Evolutionary conservation across 37 sponge, comb jelly and placozoan species (phyloP).

Genomic region (Chondrosia reniformis): DNA sequence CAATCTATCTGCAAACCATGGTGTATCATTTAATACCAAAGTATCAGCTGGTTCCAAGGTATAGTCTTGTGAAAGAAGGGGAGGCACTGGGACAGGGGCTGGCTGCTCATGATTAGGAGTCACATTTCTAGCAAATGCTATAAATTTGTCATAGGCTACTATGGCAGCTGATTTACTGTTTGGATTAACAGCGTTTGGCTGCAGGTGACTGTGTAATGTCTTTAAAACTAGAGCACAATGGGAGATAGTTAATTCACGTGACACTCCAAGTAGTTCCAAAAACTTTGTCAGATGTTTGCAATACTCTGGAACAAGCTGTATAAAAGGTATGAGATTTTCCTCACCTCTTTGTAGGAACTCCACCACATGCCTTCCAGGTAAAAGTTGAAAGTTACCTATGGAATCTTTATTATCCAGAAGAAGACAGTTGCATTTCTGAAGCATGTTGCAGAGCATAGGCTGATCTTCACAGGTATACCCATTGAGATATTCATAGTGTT

Average conservation of each 20-base stretch:
- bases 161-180: neutral
- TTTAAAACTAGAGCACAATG: neutral
- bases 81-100: no score
- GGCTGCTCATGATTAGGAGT: no score
- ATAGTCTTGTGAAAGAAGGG: no score
- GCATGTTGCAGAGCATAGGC: neutral
- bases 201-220: neutral
- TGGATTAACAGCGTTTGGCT: neutral
- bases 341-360: neutral
- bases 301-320: neutral
- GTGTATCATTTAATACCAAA: conserved; percentile 1
- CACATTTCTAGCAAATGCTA: neutral
- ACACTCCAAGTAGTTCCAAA: neutral
- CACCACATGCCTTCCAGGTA: neutral
- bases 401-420: neutral
- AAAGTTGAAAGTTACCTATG: neutral
- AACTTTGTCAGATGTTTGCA: neutral
- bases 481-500: neutral
- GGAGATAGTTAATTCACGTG: neutral
- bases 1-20: neutral
- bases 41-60: neutral
- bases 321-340: neutral
- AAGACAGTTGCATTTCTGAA: neutral
- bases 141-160: conserved; percentile 1
- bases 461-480: neutral